These are phyloP conservation scores for Bubo blakistoni DNA, from an alignment of 2,113 vertebrate genomes.

Conservation along the genomic window DNA sequence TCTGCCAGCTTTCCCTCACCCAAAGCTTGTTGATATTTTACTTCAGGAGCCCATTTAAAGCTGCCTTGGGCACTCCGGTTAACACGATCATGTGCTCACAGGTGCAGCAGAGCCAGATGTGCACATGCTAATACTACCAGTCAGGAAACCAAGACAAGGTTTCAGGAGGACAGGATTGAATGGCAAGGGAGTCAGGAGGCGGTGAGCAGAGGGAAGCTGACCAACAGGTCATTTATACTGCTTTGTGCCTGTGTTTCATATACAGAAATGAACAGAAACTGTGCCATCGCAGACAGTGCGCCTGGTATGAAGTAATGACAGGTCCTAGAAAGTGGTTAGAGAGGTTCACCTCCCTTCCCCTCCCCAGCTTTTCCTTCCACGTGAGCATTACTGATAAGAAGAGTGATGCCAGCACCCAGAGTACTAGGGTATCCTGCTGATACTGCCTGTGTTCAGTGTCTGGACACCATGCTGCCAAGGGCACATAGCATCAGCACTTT, in stretches of 20 bases:
- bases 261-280: neutral
- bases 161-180: neutral
- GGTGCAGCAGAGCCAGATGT: neutral
- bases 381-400: neutral
- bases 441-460: neutral
- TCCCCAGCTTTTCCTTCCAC: neutral
- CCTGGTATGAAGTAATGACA: rapidly evolving
- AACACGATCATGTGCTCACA: neutral
- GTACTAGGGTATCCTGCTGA: neutral
- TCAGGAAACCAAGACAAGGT: neutral
- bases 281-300: rapidly evolving
- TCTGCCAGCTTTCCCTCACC: neutral
- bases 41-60: neutral
- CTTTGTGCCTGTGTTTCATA: neutral
- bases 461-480: neutral
- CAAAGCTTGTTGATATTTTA: neutral
- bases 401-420: rapidly evolving
- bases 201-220: neutral
- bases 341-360: neutral
- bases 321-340: neutral
- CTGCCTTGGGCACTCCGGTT: neutral
- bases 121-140: neutral
- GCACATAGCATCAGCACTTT: neutral
- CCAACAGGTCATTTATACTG: neutral
- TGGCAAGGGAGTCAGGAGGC: neutral